phyloP scores from a whole-genome alignment of 2,888 invertebrate genomes.

The Scrobipalpa costella region DNA sequence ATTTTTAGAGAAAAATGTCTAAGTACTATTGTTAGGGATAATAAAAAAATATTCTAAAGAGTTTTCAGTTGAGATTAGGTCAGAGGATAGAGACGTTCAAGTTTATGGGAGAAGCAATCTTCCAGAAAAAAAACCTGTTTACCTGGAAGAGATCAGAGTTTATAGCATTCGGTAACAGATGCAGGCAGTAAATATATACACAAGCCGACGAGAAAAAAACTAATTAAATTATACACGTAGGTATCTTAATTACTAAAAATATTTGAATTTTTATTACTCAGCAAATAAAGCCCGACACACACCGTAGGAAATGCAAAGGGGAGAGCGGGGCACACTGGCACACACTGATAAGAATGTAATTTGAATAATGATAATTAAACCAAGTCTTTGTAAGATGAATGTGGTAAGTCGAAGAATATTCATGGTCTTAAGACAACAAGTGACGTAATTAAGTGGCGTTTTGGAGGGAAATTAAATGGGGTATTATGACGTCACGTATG shows the following conservation, averaged over 20 bases:
- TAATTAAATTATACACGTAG: not conserved
- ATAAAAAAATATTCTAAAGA: no score
- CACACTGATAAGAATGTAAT: constrained; percentile 68
- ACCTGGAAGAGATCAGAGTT: no score
- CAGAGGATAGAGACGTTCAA: no score
- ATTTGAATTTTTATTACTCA: constrained; percentile 35
- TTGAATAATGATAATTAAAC: constrained; percentile 78
- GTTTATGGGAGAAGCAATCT: no score
- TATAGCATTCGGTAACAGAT: no score
- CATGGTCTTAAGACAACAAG: constrained; percentile 20
- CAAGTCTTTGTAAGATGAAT: constrained; percentile 69
- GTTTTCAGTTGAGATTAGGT: no score
- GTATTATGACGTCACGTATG: constrained; percentile 9
- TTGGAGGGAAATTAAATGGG: constrained; percentile 5
- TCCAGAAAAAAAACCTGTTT: no score
- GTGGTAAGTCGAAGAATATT: constrained; percentile 37
- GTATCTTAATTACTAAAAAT: constrained; percentile 7
- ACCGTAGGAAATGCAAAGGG: constrained; percentile 29
- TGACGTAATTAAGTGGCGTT: constrained; percentile 15
- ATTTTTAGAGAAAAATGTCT: no score
- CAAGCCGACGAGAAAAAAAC: not conserved
- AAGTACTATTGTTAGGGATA: no score
- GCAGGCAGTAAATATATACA: not conserved
- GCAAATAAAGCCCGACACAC: constrained; percentile 35
- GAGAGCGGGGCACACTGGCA: constrained; percentile 66